Conservation (phyloP, 2,113 vertebrate genomes). For the Hoplias malabaricus region DNA sequence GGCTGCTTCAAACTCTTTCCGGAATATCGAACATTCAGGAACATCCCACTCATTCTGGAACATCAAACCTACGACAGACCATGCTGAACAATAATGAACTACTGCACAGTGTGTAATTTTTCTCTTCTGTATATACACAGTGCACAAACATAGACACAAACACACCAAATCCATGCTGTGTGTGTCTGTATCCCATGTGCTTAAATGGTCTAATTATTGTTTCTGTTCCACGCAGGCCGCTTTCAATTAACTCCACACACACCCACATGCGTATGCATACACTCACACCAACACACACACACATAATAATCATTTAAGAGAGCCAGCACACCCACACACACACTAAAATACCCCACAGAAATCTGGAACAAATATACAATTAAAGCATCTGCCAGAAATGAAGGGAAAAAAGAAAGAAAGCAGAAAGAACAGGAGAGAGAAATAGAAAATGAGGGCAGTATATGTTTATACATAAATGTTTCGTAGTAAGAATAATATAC, state of each 20-base stretch:
- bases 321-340: slow-evolving; percentile 13
- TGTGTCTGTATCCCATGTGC: slow-evolving; percentile 13
- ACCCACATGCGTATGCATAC: background rate
- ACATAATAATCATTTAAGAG: slow-evolving; percentile 31
- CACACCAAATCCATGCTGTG: background rate
- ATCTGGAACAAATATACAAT: slow-evolving; percentile 36
- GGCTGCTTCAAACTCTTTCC: background rate
- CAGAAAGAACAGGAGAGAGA: slow-evolving; percentile 3
- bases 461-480: too few species aligned
- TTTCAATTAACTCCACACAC: slow-evolving; percentile 42
- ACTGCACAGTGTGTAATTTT: background rate
- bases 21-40: too few species aligned
- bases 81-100: too few species aligned
- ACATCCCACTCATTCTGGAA: too few species aligned
- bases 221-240: slow-evolving; percentile 41
- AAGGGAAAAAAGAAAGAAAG: slow-evolving; percentile 47
- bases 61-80: too few species aligned
- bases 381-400: background rate
- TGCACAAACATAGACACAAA: background rate
- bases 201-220: slow-evolving; percentile 51
- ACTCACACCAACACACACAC: background rate
- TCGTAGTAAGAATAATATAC: too few species aligned
- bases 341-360: slow-evolving; percentile 43
- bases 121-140: background rate
- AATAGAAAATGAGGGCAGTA: background rate